A percentile compares a stretch with the other conserved stretches of the same genome.
Evolutionary conservation across 2,888 invertebrate species (phyloP).

Genomic region (Brachyopa scutellaris): DNA sequence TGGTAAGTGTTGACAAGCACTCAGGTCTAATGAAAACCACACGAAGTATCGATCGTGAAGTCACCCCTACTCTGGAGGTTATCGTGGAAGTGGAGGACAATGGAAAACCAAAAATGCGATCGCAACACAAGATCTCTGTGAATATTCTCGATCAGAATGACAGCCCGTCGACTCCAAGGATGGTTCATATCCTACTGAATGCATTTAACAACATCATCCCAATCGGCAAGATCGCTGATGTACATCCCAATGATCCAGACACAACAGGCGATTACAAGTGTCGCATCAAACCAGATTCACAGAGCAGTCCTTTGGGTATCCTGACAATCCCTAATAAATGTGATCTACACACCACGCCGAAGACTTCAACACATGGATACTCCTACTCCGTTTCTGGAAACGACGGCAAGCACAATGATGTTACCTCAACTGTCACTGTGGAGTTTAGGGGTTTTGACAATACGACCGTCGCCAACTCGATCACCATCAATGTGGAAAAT

Average conservation of each 20-base stretch:
- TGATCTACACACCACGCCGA: slow-evolving; percentile 88
- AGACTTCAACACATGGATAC: slow-evolving; percentile 87
- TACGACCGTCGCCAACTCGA: slow-evolving; percentile 90
- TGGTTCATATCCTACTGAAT: slow-evolving; percentile 90
- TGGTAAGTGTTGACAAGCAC: slow-evolving; percentile 89
- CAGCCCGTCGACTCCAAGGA: slow-evolving; percentile 92
- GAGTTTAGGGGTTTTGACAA: slow-evolving; percentile 92
- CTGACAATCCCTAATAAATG: slow-evolving; percentile 90
- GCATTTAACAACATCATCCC: slow-evolving; percentile 90
- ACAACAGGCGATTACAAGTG: slow-evolving; percentile 94
- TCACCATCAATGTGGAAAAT: slow-evolving; percentile 89
- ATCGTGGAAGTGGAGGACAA: slow-evolving; percentile 94
- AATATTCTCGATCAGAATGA: slow-evolving; percentile 94
- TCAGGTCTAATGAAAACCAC: slow-evolving; percentile 91
- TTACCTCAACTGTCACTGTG: slow-evolving; percentile 92
- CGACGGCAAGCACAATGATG: slow-evolving; percentile 94
- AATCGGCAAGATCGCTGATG: slow-evolving; percentile 92
- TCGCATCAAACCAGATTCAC: slow-evolving; percentile 87
- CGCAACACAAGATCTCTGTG: slow-evolving; percentile 89
- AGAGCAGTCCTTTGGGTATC: slow-evolving; percentile 83
- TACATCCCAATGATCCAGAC: slow-evolving; percentile 96
- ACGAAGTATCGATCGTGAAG: slow-evolving; percentile 91
- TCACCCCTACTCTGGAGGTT: slow-evolving; percentile 88
- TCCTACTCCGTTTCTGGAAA: slow-evolving; percentile 92
- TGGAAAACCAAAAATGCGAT: slow-evolving; percentile 91